These are phyloP conservation scores for Anticlea derivata DNA, from an alignment of 2,888 invertebrate genomes.

Conservation along the genomic window DNA sequence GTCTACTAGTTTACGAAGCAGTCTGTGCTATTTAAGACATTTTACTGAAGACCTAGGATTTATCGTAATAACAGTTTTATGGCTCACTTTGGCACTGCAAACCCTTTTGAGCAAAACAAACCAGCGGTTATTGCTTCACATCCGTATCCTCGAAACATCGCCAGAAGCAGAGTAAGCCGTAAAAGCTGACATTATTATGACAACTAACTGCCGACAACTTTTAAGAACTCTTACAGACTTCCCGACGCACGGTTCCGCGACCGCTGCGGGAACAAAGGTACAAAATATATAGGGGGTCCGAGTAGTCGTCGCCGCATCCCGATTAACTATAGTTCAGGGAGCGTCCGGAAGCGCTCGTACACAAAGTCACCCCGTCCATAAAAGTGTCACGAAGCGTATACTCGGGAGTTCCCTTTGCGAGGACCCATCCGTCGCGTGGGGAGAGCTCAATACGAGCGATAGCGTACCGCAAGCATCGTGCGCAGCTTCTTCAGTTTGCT, in stretches of 20 bases:
- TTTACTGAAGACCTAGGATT: conserved; percentile 75
- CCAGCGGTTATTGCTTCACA: conserved; percentile 55
- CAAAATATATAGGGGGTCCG: conserved; percentile 34
- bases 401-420: conserved; percentile 46
- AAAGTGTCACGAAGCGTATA: conserved; percentile 53
- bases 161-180: conserved; percentile 80
- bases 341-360: conserved; percentile 53
- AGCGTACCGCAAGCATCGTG: conserved; percentile 76
- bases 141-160: conserved; percentile 50
- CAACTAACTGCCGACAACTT: conserved; percentile 49
- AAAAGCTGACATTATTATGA: conserved; percentile 68
- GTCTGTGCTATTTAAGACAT: conserved; percentile 77
- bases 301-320: conserved; percentile 42
- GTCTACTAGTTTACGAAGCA: conserved; percentile 80
- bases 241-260: conserved; percentile 39
- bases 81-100: conserved; percentile 82
- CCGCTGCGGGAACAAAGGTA: conserved; percentile 40
- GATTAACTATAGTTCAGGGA: conserved; percentile 47
- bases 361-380: conserved; percentile 57
- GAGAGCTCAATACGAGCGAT: conserved; percentile 68
- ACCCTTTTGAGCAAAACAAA: conserved; percentile 75
- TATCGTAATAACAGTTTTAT: conserved; percentile 70
- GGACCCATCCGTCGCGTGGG: conserved; percentile 50
- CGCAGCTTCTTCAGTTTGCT: conserved; percentile 85
- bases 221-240: conserved; percentile 46